Evolutionary conservation across 2,888 invertebrate genomes (phyloP), one percentile per base, ranked within the genome.

Genomic region (Erannis defoliaria): DNA sequence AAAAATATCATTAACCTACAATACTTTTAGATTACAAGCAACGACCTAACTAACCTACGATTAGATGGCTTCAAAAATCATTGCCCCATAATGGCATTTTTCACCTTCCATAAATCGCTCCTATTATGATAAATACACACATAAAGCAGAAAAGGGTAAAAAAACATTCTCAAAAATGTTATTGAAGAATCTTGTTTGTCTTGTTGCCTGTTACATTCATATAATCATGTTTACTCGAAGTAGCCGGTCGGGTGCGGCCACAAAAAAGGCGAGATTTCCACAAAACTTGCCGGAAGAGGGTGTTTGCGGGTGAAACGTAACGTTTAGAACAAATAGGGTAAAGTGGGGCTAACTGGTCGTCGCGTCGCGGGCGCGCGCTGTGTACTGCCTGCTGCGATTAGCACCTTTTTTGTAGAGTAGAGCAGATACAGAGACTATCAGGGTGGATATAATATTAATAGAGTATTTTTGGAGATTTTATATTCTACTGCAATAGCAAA

Each of bases 261-360:
- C 76, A 80, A 87, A 86, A 37, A 87, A 86, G 81, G 84, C 81
- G 84, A 80, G 81, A 83, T 81, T 90, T 90, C 90, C 83, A 88
- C 84, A 85, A 85, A 91, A 76, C 81, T 77, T 73, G 77, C 82
- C 90, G 90, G 91, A 90, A 90, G 85, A 86, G 82, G 85, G 83
- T 82, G 85, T 87, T 89, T 84, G 83, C 81, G 80, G 88, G 88
- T 83, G 75, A 84, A 88, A 87, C 78, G 84, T 90, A 90, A 90
- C 78, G 76, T 77, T 76, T 78, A 85, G 77, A 81, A 84, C 82
- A 89, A 91, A 92, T 71, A 90, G 86, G 87, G 82, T 85, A 86
- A 84, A 86, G 86, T 87, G 84, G 80, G 84, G 68, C 84, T 88
- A 88, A 88, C 86, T 79, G 83, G 83, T 71, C 77, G 78, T 80